These are phyloP conservation scores for Odontophorus gujanensis DNA, from an alignment of 2,113 vertebrate genomes.

Conservation along the genomic window DNA sequence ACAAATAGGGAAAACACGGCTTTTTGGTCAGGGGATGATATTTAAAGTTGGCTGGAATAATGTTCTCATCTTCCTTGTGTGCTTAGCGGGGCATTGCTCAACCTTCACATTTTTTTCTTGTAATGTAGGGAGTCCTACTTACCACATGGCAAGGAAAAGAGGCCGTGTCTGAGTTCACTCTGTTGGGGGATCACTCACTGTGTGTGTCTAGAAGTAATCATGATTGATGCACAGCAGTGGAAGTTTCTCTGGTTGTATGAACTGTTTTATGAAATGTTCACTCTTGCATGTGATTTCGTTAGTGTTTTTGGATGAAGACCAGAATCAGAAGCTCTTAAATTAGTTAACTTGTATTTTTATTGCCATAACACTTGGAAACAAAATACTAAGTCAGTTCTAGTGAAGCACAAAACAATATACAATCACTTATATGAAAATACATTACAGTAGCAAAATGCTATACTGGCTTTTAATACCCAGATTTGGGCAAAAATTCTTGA, in stretches of 20 bases:
- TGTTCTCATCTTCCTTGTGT: background rate
- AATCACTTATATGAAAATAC: background rate
- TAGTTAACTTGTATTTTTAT: conserved; percentile 37
- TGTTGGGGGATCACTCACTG: background rate
- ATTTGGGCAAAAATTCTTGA: conserved; percentile 54
- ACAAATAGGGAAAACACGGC: fast-evolving
- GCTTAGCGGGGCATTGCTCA: background rate
- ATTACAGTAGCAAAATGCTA: conserved; percentile 68
- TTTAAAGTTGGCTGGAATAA: background rate
- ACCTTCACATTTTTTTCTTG: background rate
- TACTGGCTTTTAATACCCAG: conserved; percentile 61
- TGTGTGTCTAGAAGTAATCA: background rate
- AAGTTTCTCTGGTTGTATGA: background rate
- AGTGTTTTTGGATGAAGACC: background rate
- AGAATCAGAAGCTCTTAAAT: background rate
- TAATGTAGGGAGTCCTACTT: background rate
- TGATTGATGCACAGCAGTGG: background rate
- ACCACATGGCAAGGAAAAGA: background rate
- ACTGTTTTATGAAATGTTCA: background rate
- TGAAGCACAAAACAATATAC: conserved; percentile 30
- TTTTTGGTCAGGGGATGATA: background rate
- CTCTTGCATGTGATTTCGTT: background rate
- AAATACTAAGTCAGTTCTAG: conserved; percentile 34
- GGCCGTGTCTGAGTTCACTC: background rate
- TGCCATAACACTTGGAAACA: conserved; percentile 21